Conservation (phyloP, 2,113 vertebrate species). For the Tetrao urogallus region DNA sequence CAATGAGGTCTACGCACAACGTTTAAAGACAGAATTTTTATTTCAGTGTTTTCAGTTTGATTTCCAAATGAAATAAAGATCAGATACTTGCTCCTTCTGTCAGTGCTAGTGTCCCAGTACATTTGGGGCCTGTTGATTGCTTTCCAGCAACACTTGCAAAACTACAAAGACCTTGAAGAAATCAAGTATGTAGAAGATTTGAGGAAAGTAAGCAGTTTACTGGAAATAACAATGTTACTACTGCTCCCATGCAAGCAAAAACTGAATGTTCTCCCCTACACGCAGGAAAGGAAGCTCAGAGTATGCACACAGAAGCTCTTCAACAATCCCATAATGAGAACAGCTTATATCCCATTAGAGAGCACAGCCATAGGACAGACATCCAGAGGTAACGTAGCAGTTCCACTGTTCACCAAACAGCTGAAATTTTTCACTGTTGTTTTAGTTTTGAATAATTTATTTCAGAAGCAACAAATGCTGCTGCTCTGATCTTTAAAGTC, state of each 20-base stretch:
- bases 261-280: neutral
- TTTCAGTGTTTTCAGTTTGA: neutral
- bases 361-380: neutral
- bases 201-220: neutral
- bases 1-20: neutral
- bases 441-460: neutral
- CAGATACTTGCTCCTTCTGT: no score
- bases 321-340: neutral
- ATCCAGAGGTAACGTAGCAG: neutral
- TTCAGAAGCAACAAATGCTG: neutral
- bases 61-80: neutral
- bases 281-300: fast-evolving
- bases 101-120: neutral
- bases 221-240: neutral
- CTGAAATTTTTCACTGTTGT: neutral
- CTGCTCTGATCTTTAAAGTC: neutral
- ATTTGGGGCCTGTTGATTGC: neutral
- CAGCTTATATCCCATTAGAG: fast-evolving
- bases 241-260: neutral
- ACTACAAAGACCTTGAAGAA: neutral
- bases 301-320: neutral
- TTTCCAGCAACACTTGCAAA: neutral
- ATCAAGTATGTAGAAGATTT: neutral
- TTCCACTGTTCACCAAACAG: neutral
- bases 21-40: neutral